These are phyloP conservation scores for Coremacera marginata DNA, from an alignment of 2,888 invertebrate species.

Conservation along the genomic window DNA sequence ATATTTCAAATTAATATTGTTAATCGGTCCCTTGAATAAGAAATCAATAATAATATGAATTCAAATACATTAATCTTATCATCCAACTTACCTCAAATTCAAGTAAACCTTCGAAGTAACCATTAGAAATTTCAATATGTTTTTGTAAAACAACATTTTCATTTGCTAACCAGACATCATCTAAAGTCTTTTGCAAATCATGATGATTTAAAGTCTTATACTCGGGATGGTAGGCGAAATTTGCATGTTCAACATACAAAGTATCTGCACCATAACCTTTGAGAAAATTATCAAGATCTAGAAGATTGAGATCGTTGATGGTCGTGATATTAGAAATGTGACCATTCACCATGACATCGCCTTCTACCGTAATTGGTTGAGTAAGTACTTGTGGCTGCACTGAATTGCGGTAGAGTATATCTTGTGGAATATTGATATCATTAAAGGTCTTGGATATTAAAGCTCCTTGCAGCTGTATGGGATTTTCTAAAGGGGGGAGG, in stretches of 20 bases:
- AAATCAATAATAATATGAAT: neutral
- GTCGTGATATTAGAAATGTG: slow-evolving; percentile 51
- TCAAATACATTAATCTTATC: neutral
- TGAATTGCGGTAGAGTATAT: slow-evolving; percentile 66
- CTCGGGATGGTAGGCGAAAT: slow-evolving; percentile 67
- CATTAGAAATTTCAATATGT: slow-evolving; percentile 53
- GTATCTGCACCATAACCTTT: slow-evolving; percentile 46
- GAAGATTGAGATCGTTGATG: slow-evolving; percentile 57
- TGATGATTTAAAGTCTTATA: slow-evolving; percentile 68
- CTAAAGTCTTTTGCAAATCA: slow-evolving; percentile 61
- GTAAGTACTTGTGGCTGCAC: slow-evolving; percentile 50
- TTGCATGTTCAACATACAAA: slow-evolving; percentile 67
- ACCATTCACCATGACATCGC: slow-evolving; percentile 49
- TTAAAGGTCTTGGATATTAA: slow-evolving; percentile 61
- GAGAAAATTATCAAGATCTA: slow-evolving; percentile 53
- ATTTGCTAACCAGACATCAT: slow-evolving; percentile 71
- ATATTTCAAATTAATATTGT: slow-evolving; percentile 69
- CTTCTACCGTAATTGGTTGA: slow-evolving; percentile 48
- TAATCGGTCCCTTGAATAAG: slow-evolving; percentile 69
- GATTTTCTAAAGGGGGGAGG: slow-evolving; percentile 54
- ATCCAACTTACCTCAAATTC: slow-evolving; percentile 56
- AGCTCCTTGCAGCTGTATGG: slow-evolving; percentile 54
- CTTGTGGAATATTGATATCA: slow-evolving; percentile 69
- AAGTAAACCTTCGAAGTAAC: slow-evolving; percentile 58
- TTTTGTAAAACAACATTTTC: slow-evolving; percentile 57